Evolutionary conservation across 2,797 vertebrate species (phyloP).

Genomic region (Loriculus beryllinus): DNA sequence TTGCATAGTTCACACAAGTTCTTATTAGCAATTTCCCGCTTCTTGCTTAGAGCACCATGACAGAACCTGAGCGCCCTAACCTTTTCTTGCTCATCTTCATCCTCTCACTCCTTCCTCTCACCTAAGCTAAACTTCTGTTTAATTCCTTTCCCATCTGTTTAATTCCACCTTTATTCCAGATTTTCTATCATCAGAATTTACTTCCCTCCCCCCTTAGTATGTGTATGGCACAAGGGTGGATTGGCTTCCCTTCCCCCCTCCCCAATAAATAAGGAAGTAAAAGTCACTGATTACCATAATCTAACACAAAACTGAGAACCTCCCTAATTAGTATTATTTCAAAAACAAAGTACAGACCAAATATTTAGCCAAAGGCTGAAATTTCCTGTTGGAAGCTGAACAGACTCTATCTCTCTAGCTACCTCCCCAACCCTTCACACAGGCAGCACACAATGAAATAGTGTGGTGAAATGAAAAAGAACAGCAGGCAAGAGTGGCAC

Average conservation of each 20-base stretch:
- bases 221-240: background rate
- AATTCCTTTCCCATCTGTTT: background rate
- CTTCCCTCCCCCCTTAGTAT: background rate
- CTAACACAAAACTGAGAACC: background rate
- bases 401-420: background rate
- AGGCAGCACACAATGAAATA: background rate
- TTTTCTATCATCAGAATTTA: background rate
- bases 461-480: background rate
- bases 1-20: background rate
- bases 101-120: background rate
- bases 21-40: background rate
- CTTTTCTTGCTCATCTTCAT: background rate
- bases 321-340: background rate
- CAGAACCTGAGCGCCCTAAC: background rate
- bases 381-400: conserved; percentile 2
- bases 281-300: background rate
- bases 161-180: background rate
- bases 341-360: background rate
- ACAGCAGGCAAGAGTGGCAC: accelerated
- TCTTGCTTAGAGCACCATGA: background rate
- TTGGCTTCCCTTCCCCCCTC: background rate
- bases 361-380: background rate
- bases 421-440: background rate
- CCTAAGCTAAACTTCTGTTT: background rate
- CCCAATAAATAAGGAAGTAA: background rate